Evolutionary conservation across 2,888 invertebrate species (phyloP).

Genomic region (Dryadula phaetusa): DNA sequence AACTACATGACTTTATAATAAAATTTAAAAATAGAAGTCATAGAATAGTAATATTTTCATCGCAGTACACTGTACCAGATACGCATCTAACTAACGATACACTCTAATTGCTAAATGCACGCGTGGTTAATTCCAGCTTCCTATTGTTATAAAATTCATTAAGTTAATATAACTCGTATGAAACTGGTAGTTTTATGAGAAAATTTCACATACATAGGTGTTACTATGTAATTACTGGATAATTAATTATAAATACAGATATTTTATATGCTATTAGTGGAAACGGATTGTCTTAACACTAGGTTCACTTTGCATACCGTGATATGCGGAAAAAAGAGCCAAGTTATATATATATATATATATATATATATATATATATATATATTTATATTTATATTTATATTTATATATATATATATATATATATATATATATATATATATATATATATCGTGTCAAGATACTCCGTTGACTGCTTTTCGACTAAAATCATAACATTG

Average conservation of each 20-base stretch:
- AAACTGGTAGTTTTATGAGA: slow-evolving; percentile 33
- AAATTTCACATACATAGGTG: slow-evolving; percentile 20
- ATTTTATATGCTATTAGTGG: neutral
- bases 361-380: too few relatives aligned
- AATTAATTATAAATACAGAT: slow-evolving; percentile 1
- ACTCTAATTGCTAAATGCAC: slow-evolving; percentile 47
- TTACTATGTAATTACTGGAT: neutral
- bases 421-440: too few relatives aligned
- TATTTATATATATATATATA: too few relatives aligned
- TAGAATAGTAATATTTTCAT: neutral
- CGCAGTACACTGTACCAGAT: slow-evolving; percentile 45
- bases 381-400: too few relatives aligned
- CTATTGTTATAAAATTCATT: slow-evolving; percentile 41
- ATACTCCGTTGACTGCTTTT: too few relatives aligned
- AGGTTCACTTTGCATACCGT: too few relatives aligned
- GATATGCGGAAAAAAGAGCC: too few relatives aligned
- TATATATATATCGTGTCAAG: too few relatives aligned
- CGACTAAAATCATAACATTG: too few relatives aligned
- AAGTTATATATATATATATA: too few relatives aligned
- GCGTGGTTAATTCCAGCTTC: slow-evolving; percentile 29
- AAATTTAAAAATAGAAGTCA: neutral
- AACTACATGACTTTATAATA: neutral
- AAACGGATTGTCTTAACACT: too few relatives aligned
- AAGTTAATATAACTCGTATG: slow-evolving; percentile 30
- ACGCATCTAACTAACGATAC: slow-evolving; percentile 52